Conservation (phyloP, 2,888 invertebrate genomes). For the Apomyelois bistriatella region DNA sequence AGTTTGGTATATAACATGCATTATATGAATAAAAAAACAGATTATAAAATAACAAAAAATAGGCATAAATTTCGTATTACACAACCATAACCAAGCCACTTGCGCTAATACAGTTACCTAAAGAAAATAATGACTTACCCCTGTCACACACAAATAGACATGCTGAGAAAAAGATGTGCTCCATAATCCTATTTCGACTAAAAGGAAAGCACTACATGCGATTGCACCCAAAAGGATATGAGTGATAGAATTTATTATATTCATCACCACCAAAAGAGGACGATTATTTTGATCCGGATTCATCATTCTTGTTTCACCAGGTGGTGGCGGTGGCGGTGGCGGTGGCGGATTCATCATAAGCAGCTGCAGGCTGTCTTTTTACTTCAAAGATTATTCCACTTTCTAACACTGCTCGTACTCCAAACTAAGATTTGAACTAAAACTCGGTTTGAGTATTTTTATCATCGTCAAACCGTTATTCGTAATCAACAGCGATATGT, state of each 20-base stretch:
- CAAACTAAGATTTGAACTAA: too few relatives aligned
- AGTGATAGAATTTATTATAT: conserved; percentile 22
- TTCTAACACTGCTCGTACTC: neutral
- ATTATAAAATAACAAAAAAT: too few relatives aligned
- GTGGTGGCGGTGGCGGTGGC: neutral
- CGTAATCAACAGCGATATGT: too few relatives aligned
- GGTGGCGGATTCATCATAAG: neutral
- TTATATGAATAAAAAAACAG: too few relatives aligned
- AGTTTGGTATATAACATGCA: too few relatives aligned
- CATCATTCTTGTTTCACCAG: neutral
- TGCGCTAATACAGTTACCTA: too few relatives aligned
- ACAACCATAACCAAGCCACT: too few relatives aligned
- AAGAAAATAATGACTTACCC: conserved; percentile 1
- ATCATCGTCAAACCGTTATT: too few relatives aligned
- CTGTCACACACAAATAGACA: conserved; percentile 17
- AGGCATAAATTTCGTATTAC: too few relatives aligned
- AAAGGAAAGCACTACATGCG: conserved; percentile 23
- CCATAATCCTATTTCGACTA: neutral
- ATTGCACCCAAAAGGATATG: conserved; percentile 28
- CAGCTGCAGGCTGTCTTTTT: neutral
- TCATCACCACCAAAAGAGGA: conserved; percentile 18
- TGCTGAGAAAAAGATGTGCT: conserved; percentile 8
- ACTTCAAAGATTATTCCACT: neutral
- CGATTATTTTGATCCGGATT: neutral
- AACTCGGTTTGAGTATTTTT: too few relatives aligned